phyloP scores from a whole-genome alignment of 2,113 vertebrate species.

The Hiodon alosoides region DNA sequence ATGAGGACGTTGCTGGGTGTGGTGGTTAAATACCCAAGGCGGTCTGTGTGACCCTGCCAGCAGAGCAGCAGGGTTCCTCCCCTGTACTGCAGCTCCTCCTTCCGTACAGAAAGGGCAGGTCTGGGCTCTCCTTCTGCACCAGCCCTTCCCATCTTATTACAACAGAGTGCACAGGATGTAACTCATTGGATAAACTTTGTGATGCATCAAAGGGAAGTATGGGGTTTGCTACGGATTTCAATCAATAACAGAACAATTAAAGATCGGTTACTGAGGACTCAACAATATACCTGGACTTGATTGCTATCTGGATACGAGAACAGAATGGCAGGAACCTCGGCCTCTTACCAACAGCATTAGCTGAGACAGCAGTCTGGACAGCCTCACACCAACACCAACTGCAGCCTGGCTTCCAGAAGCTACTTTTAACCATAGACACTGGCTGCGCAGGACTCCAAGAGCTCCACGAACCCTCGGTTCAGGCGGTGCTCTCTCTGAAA shows the following conservation, averaged over 20 bases:
- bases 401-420: no score
- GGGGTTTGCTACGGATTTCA: no score
- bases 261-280: background rate
- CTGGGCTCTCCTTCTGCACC: background rate
- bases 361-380: no score
- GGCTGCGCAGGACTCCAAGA: background rate
- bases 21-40: constrained; percentile 46
- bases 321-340: no score
- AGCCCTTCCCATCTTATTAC: no score
- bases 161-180: background rate
- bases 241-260: no score
- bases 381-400: no score
- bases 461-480: background rate
- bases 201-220: background rate
- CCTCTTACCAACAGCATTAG: no score
- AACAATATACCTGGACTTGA: background rate
- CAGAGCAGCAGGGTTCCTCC: constrained; percentile 31
- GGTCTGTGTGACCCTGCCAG: constrained; percentile 8
- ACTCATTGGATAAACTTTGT: background rate
- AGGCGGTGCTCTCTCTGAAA: no score
- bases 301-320: no score
- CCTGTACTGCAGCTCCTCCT: constrained; percentile 25
- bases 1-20: constrained; percentile 44
- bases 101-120: background rate
- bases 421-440: no score